These are phyloP conservation scores for Calcarius lapponicus DNA, from an alignment of 2,797 vertebrate genomes.

Conservation along the genomic window DNA sequence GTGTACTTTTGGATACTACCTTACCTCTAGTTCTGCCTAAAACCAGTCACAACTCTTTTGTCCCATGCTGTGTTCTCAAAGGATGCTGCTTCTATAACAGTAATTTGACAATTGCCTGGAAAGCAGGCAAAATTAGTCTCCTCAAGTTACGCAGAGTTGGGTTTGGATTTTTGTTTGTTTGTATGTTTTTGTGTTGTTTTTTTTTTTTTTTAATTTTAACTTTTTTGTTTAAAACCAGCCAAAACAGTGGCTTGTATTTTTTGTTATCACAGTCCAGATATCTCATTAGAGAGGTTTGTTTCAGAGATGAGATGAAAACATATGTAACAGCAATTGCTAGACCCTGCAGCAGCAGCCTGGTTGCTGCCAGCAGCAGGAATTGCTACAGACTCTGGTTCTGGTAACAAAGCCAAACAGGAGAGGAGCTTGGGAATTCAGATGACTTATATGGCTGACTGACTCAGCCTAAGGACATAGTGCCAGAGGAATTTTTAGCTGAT, in stretches of 20 bases:
- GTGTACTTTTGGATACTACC: background rate
- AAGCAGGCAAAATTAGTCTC: background rate
- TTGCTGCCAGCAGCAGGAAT: background rate
- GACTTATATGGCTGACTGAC: background rate
- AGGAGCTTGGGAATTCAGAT: background rate
- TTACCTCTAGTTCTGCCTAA: background rate
- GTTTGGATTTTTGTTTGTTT: background rate
- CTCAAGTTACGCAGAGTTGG: fast-evolving
- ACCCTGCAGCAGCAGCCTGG: background rate
- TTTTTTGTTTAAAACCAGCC: background rate
- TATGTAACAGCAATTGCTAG: background rate
- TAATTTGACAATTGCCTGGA: background rate
- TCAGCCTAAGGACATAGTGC: background rate
- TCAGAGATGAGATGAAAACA: background rate
- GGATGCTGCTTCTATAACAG: background rate
- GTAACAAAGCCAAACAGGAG: background rate
- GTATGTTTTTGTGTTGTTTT: background rate
- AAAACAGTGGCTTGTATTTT: background rate
- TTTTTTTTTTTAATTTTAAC: background rate
- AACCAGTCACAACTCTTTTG: background rate
- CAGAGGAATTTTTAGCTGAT: background rate
- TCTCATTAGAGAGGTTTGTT: background rate
- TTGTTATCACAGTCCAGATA: background rate
- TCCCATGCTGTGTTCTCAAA: background rate
- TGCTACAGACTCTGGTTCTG: background rate